These are phyloP conservation scores for Agrochola litura DNA, from an alignment of 2,888 invertebrate species.

Conservation along the genomic window DNA sequence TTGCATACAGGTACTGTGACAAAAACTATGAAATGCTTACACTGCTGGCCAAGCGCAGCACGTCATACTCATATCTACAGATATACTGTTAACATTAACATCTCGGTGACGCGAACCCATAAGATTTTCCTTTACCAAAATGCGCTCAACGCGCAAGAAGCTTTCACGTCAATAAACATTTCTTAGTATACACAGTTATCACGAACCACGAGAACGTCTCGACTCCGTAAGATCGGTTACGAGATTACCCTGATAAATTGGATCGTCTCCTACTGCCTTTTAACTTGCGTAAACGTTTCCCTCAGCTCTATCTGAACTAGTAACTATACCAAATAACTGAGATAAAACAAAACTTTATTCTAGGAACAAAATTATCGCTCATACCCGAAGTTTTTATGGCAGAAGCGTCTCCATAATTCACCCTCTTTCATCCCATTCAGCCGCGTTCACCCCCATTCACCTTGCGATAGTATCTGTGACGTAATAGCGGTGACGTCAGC, in stretches of 20 bases:
- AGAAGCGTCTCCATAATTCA: conserved; percentile 32
- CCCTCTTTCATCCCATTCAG: conserved; percentile 33
- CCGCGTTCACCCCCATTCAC: conserved; percentile 29
- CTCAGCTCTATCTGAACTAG: background rate
- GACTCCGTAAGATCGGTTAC: background rate
- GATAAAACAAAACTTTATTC: conserved; percentile 21
- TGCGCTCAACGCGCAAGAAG: no score
- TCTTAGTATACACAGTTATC: background rate
- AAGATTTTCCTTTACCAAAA: no score
- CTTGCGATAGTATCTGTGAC: conserved; percentile 39
- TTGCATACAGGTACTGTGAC: background rate
- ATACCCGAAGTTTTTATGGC: conserved; percentile 17
- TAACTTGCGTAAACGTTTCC: background rate
- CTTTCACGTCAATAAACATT: background rate
- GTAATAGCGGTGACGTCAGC: conserved; percentile 35
- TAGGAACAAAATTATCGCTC: conserved; percentile 17
- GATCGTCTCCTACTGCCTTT: background rate
- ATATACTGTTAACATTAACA: no score
- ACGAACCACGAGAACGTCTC: background rate
- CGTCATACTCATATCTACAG: no score
- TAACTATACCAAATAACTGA: conserved; percentile 7
- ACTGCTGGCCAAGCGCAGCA: no score
- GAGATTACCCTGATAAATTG: conserved; percentile 11
- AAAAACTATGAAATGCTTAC: no score
- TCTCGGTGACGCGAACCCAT: no score